phyloP scores from a whole-genome alignment of 2,113 vertebrate species.

The Shinisaurus crocodilurus region DNA sequence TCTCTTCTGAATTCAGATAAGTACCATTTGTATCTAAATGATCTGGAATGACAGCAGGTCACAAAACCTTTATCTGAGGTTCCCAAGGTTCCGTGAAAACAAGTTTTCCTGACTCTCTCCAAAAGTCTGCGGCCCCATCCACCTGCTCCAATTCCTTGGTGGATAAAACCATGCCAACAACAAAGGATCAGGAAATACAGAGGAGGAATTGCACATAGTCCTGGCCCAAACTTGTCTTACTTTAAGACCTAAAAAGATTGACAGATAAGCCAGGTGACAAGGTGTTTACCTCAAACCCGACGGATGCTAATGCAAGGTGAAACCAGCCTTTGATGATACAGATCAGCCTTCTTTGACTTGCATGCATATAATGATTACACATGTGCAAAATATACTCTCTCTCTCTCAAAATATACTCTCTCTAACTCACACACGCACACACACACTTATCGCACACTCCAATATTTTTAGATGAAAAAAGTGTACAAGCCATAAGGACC shows the following conservation, averaged over 20 bases:
- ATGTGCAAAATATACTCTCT: neutral
- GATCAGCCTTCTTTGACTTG: slow-evolving; percentile 18
- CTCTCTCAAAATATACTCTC: neutral
- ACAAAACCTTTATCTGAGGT: neutral
- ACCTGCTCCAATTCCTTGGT: neutral
- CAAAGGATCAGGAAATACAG: neutral
- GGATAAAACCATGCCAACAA: neutral
- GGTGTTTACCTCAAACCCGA: neutral
- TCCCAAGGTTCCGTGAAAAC: neutral
- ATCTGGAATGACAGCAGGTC: neutral
- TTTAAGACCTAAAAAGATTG: slow-evolving; percentile 11
- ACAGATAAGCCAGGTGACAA: slow-evolving; percentile 17
- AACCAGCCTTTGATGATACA: slow-evolving; percentile 28
- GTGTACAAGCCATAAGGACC: neutral
- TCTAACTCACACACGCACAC: neutral
- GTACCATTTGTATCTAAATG: neutral
- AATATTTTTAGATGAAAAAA: neutral
- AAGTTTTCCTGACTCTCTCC: neutral
- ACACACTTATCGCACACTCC: neutral
- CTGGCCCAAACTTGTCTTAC: neutral
- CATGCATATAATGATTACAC: neutral
- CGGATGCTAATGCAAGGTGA: neutral
- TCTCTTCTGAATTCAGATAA: neutral
- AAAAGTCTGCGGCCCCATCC: neutral
- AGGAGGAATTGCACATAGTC: neutral